These are phyloP conservation scores for Hypocryptadius cinnamomeus DNA, from an alignment of 2,113 vertebrate species.

Conservation along the genomic window DNA sequence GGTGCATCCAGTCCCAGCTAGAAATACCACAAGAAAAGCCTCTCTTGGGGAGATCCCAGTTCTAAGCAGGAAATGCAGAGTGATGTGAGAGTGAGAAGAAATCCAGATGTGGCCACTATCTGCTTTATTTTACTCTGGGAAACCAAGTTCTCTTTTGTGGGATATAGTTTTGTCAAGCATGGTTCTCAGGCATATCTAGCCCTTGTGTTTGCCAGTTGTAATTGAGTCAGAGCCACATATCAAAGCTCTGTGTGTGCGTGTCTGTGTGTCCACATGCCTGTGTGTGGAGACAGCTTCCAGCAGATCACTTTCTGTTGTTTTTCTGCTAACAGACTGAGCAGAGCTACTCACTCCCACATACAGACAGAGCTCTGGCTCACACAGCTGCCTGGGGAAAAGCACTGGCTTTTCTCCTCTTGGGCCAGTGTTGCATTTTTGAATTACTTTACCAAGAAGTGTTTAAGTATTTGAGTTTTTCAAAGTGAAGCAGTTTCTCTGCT, in stretches of 20 bases:
- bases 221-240: not conserved
- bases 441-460: not conserved
- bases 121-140: slow-evolving; percentile 21
- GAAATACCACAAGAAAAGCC: slow-evolving; percentile 53
- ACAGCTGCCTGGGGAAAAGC: not conserved
- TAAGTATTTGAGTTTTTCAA: not conserved
- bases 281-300: not conserved
- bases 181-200: not conserved
- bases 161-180: not conserved
- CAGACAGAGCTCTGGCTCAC: not conserved
- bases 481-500: not conserved
- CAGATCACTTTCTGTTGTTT: slow-evolving; percentile 20
- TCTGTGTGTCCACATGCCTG: not conserved
- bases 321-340: not conserved
- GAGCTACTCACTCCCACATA: slow-evolving; percentile 29
- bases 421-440: not conserved
- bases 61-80: slow-evolving; percentile 28
- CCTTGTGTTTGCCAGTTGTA: not conserved
- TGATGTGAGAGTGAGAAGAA: slow-evolving; percentile 35
- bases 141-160: not conserved
- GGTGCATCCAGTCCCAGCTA: not conserved
- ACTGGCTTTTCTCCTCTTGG: not conserved
- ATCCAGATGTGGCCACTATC: slow-evolving; percentile 30
- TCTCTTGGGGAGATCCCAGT: slow-evolving; percentile 32
- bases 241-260: not conserved